Evolutionary conservation across 2,113 vertebrate species (phyloP), one percentile per base, ranked within the genome.

Genomic region (Gopherus evgoodei): DNA sequence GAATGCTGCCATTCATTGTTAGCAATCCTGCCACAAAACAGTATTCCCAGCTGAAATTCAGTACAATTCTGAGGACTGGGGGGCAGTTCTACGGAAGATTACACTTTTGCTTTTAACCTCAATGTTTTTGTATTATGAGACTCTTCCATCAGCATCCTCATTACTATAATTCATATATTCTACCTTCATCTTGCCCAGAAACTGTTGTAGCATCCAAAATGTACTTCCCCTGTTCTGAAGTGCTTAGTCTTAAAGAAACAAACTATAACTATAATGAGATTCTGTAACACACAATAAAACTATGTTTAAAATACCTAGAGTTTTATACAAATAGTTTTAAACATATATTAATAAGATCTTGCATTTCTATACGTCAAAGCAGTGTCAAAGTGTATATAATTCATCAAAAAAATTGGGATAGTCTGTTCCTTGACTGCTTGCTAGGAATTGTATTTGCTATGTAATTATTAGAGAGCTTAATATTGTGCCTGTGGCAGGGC

Each of bases 401-500:
- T 31, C 81, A 80, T 78, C 6, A 65, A 92, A 96, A 95, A 94
- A 31, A 42, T 50, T 83, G 84, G 47, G 56, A 44, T 17, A 65
- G 65, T 75, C 62, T 78, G 65, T 5, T 13, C 81, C 57, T 81
- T 49, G 50, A 8, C 35, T 83, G 44, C 80, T 83, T 87, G 79
- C 93, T 84, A 53, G 87, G 87, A 96, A 89, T 91, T 38, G 11
- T 47, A 84, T 92, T 92, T 94, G 72, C 83, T 94, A 78, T 81
- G 78, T 65, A 92, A 96, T 89, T 91, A 88, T 86, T 93, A 91
- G 88, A 83, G 52, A 94, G 87, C 72, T 88, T 92, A 84, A 86
- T 24, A 81, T 25, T 53, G 21, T 81, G 19, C 78, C 93, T 86
- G 35, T 1, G 38, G 89, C 6, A 42, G 42, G 42, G 42, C 42